Percentiles rank a stretch among this genome's conserved stretches.
These are phyloP conservation scores for Alentia gelatinosa DNA, from an alignment of 2,888 invertebrate species.

Conservation along the genomic window DNA sequence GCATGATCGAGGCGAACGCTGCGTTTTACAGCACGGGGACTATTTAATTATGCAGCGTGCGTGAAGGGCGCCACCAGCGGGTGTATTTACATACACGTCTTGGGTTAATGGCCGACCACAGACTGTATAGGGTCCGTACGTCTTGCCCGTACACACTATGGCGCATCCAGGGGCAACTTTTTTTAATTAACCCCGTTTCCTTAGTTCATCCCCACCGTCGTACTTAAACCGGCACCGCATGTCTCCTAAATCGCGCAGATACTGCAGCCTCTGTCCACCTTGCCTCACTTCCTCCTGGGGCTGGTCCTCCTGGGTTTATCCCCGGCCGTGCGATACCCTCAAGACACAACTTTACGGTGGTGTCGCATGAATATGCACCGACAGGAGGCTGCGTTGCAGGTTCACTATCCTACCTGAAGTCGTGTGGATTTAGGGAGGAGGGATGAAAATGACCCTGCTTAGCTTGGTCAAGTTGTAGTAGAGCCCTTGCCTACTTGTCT, in stretches of 20 bases:
- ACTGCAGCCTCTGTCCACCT: neutral
- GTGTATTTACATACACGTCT: neutral
- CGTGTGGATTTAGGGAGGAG: too few species aligned
- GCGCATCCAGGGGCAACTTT: neutral
- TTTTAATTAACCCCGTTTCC: slow-evolving; percentile 1
- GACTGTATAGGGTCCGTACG: neutral
- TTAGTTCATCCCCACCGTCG: neutral
- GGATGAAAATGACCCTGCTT: too few species aligned
- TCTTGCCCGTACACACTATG: neutral
- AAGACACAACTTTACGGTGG: neutral
- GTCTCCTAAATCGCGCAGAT: neutral
- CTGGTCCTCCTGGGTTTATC: neutral
- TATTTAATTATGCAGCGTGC: neutral
- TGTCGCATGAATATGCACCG: neutral
- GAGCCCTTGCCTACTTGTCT: too few species aligned
- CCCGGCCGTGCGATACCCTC: neutral
- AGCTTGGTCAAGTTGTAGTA: too few species aligned
- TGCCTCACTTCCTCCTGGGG: neutral
- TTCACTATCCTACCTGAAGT: too few species aligned
- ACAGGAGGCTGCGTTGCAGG: neutral
- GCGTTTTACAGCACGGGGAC: neutral
- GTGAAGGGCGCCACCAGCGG: neutral
- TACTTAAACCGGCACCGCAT: neutral
- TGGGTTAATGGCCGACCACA: neutral
- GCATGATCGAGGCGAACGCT: neutral